phyloP scores from a whole-genome alignment of 2,888 invertebrate genomes.

The Trachelus stipa region DNA sequence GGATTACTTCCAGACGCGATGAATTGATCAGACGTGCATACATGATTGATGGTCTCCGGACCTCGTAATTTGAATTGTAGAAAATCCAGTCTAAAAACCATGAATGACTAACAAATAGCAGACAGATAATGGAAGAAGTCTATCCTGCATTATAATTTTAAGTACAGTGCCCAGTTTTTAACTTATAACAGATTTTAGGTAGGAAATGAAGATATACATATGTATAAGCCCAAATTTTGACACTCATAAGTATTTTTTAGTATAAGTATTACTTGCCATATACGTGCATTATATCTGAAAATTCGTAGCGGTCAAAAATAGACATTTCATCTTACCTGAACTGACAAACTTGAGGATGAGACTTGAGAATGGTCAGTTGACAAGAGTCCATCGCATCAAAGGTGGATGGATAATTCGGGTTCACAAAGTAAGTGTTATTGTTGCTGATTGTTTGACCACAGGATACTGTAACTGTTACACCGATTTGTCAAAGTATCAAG shows the following conservation, averaged over 20 bases:
- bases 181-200: too few relatives aligned
- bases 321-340: slow-evolving; percentile 71
- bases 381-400: slow-evolving; percentile 87
- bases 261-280: too few relatives aligned
- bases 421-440: slow-evolving; percentile 90
- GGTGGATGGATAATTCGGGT: slow-evolving; percentile 81
- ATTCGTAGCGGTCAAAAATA: too few relatives aligned
- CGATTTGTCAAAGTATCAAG: too few relatives aligned
- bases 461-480: slow-evolving; percentile 76
- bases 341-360: slow-evolving; percentile 84
- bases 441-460: slow-evolving; percentile 83
- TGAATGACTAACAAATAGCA: background rate
- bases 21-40: slow-evolving; percentile 87
- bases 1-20: slow-evolving; percentile 86
- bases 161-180: too few relatives aligned
- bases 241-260: too few relatives aligned
- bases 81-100: slow-evolving; percentile 77
- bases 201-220: too few relatives aligned
- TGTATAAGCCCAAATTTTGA: too few relatives aligned
- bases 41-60: slow-evolving; percentile 81
- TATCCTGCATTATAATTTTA: too few relatives aligned
- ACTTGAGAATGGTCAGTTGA: slow-evolving; percentile 83
- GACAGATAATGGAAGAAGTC: too few relatives aligned
- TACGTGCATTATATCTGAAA: too few relatives aligned
- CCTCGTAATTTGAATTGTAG: slow-evolving; percentile 81